These are phyloP conservation scores for Heliconius hortense DNA, from an alignment of 2,888 invertebrate species.

Conservation along the genomic window DNA sequence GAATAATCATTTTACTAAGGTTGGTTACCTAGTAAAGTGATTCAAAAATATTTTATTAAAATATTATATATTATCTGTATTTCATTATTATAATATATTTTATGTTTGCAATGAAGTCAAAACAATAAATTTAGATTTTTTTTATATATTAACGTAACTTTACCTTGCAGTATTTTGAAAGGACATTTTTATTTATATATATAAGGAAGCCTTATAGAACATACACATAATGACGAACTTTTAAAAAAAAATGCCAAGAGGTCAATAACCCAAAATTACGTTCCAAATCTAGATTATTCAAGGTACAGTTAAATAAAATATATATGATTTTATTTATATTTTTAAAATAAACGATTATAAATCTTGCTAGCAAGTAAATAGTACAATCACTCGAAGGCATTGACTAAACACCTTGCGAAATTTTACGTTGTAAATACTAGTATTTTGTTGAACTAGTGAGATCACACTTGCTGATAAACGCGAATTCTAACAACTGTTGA, in stretches of 20 bases:
- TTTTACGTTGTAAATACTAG: constrained; percentile 24
- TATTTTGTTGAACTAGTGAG: constrained; percentile 12
- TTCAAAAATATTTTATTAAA: too few species aligned
- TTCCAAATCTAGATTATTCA: background rate
- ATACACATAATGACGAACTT: background rate
- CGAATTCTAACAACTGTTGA: background rate
- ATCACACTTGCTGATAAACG: constrained; percentile 8
- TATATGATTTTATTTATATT: background rate
- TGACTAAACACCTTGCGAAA: constrained; percentile 30
- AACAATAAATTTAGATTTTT: too few species aligned
- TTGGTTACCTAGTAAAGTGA: too few species aligned
- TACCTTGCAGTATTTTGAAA: too few species aligned
- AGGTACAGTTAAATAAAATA: background rate
- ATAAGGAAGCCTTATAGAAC: background rate
- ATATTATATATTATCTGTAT: too few species aligned
- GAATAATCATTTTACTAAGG: too few species aligned
- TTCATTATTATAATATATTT: too few species aligned
- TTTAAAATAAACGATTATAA: constrained; percentile 1
- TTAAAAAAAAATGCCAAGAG: background rate
- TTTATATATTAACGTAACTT: too few species aligned
- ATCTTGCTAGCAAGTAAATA: constrained; percentile 17
- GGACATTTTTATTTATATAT: background rate
- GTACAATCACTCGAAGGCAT: constrained; percentile 30
- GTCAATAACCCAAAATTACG: constrained; percentile 2
- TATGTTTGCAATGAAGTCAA: too few species aligned